Percentiles rank a stretch among this genome's conserved stretches.
phyloP scores from a whole-genome alignment of 64 coral and sea anemone genomes.

The Hydrozoanthus tunicans region DNA sequence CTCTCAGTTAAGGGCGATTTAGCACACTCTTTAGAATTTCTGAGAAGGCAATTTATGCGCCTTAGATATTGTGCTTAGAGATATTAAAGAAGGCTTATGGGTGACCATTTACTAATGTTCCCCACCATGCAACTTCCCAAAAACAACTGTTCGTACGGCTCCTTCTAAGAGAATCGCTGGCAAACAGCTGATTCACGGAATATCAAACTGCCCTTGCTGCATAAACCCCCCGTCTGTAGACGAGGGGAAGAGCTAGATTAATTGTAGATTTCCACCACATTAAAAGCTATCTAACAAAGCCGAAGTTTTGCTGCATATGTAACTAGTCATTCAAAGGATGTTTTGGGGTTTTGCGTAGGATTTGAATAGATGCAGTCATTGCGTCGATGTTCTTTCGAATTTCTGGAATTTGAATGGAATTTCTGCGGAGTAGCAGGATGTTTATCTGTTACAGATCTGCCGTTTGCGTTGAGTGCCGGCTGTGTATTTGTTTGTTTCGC shows the following conservation, averaged over 20 bases:
- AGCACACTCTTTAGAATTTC: no score
- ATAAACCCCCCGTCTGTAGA: neutral
- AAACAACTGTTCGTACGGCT: no score
- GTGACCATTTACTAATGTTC: no score
- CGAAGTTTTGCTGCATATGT: neutral
- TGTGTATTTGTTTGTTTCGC: neutral
- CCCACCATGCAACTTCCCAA: no score
- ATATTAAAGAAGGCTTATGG: no score
- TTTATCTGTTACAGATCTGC: neutral
- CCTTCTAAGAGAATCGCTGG: neutral
- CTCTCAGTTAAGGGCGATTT: no score
- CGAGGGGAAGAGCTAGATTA: neutral
- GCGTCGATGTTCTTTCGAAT: neutral
- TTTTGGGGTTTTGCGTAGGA: slow-evolving; percentile 9
- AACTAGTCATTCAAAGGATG: neutral
- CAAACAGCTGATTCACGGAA: neutral
- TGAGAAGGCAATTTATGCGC: no score
- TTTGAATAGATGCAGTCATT: neutral
- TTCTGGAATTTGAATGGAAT: neutral
- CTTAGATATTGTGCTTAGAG: no score
- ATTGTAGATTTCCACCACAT: neutral
- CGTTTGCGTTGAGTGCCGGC: neutral
- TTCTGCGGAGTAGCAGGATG: neutral
- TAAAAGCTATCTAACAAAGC: neutral
- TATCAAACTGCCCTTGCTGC: neutral